These are phyloP conservation scores for Pteria penguin DNA, from an alignment of 2,888 invertebrate genomes.

Conservation along the genomic window DNA sequence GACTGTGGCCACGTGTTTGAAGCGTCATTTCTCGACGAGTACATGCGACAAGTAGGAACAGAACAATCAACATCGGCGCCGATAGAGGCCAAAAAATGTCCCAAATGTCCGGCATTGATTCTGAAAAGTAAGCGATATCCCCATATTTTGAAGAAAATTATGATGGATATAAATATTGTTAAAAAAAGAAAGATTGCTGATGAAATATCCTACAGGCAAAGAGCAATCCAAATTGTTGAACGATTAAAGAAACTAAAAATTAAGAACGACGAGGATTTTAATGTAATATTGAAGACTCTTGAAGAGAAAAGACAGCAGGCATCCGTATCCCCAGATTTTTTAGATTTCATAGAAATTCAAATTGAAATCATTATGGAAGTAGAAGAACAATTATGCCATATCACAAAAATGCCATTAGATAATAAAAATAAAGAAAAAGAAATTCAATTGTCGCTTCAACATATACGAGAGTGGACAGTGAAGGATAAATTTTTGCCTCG, in stretches of 20 bases:
- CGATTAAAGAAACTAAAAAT: neutral
- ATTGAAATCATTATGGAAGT: neutral
- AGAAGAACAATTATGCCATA: neutral
- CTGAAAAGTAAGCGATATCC: conserved; percentile 19
- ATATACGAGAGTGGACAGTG: neutral
- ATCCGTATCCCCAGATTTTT: neutral
- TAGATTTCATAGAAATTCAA: neutral
- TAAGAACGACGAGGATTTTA: neutral
- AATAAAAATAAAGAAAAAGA: neutral
- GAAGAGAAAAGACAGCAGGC: neutral
- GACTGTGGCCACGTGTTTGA: conserved; percentile 23
- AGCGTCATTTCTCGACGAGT: neutral
- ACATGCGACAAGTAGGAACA: neutral
- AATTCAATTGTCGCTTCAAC: neutral
- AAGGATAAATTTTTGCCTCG: neutral
- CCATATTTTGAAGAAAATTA: neutral
- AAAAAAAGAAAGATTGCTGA: neutral
- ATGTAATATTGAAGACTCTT: neutral
- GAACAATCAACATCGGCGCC: neutral
- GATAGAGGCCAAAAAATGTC: conserved; percentile 6
- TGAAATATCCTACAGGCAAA: neutral
- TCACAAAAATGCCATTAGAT: neutral
- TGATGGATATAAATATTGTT: conserved; percentile 40
- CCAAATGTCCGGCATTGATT: conserved; percentile 7
- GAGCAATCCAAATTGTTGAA: neutral